A percentile compares a stretch with the other conserved stretches of the same genome.
Evolutionary conservation across 2,888 invertebrate genomes (phyloP).

Genomic region (Rotaria socialis): DNA sequence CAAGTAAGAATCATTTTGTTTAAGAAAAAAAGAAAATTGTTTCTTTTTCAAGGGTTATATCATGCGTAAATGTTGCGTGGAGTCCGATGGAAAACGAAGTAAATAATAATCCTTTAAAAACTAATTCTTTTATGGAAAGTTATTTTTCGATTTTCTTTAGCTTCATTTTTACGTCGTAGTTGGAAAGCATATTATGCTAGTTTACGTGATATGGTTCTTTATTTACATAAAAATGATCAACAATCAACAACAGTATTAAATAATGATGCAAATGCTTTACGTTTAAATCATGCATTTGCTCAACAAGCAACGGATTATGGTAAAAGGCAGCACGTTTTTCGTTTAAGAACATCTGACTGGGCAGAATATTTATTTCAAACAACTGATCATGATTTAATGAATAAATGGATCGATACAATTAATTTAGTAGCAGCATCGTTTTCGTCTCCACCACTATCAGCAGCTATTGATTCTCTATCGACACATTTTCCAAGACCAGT

Average conservation of each 20-base stretch:
- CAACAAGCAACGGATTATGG: slow-evolving; percentile 82
- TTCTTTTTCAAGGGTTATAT: slow-evolving; percentile 71
- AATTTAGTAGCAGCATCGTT: slow-evolving; percentile 94
- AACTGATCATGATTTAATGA: slow-evolving; percentile 69
- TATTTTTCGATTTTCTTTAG: slow-evolving; percentile 50
- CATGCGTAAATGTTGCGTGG: slow-evolving; percentile 92
- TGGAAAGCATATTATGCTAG: slow-evolving; percentile 99
- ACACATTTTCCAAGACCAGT: slow-evolving; percentile 90
- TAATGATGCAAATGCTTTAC: slow-evolving; percentile 59
- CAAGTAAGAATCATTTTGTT: slow-evolving; percentile 47
- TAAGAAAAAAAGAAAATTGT: background rate
- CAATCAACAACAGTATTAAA: slow-evolving; percentile 21
- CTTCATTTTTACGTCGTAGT: slow-evolving; percentile 82
- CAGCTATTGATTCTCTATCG: slow-evolving; percentile 80
- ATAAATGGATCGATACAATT: slow-evolving; percentile 94
- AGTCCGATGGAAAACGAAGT: slow-evolving; percentile 93
- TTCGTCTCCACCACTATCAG: slow-evolving; percentile 87
- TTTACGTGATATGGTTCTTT: slow-evolving; percentile 85
- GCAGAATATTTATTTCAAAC: slow-evolving; percentile 97
- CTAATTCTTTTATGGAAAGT: too few species aligned
- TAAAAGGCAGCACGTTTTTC: slow-evolving; percentile 93
- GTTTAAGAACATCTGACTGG: slow-evolving; percentile 91
- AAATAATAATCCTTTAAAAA: slow-evolving; percentile 56
- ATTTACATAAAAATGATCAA: slow-evolving; percentile 72
- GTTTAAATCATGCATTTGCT: slow-evolving; percentile 91